These are phyloP conservation scores for Myrmecobius fasciatus DNA, from an alignment of 2,113 vertebrate species.

Conservation along the genomic window DNA sequence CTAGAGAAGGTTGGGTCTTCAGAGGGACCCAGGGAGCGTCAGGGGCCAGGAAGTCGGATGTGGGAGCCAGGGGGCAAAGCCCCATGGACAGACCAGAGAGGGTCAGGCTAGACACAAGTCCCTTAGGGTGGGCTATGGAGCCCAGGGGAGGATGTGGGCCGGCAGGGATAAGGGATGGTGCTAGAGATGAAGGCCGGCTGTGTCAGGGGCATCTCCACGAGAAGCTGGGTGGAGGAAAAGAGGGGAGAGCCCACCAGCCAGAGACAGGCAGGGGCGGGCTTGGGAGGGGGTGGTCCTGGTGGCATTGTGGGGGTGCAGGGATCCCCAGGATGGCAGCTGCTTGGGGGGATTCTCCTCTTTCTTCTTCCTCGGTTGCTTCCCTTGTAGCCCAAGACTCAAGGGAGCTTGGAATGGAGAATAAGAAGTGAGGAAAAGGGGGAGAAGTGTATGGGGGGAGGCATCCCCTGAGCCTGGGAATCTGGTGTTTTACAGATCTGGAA, in stretches of 20 bases:
- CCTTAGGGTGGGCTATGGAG: no score
- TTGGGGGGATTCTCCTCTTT: not conserved
- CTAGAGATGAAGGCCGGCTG: not conserved
- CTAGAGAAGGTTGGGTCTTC: not conserved
- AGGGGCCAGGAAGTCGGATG: no score
- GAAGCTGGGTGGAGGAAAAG: not conserved
- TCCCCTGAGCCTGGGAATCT: not conserved
- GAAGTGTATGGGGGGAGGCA: not conserved
- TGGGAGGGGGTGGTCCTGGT: no score
- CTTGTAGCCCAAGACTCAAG: not conserved
- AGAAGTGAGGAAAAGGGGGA: not conserved
- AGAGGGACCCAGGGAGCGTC: no score
- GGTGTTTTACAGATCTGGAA: constrained; percentile 93
- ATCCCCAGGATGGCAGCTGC: not conserved
- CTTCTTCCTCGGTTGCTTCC: not conserved
- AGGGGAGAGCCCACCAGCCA: not conserved
- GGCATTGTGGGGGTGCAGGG: no score
- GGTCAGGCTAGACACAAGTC: not conserved
- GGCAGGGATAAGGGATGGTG: not conserved
- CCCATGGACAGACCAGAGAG: not conserved
- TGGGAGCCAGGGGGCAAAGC: not conserved
- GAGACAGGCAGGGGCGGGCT: not conserved
- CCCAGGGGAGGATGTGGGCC: not conserved
- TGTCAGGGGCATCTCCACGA: no score
- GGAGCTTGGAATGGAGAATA: constrained; percentile 7